Evolutionary conservation across 2,113 vertebrate species (phyloP).

Genomic region (Pheucticus melanocephalus): DNA sequence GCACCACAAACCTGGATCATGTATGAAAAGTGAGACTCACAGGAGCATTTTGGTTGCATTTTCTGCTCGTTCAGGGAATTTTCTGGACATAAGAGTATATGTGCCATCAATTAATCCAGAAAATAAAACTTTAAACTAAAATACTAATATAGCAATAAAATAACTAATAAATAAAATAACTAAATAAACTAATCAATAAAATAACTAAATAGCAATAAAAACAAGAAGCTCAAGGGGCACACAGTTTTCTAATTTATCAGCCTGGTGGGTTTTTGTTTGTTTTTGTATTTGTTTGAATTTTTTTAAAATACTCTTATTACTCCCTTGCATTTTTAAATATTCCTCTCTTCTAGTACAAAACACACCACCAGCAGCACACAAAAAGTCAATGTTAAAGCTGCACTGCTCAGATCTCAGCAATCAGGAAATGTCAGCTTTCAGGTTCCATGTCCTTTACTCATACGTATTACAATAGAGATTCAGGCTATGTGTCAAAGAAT

Average conservation of each 20-base stretch:
- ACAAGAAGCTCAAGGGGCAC: background rate
- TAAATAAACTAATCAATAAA: too few relatives aligned
- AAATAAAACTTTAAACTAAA: background rate
- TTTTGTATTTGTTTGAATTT: background rate
- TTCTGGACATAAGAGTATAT: background rate
- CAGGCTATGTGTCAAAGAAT: background rate
- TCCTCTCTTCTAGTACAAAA: background rate
- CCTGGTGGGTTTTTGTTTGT: background rate
- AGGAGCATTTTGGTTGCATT: background rate
- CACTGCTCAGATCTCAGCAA: background rate
- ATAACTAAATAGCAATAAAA: background rate
- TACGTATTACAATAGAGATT: background rate
- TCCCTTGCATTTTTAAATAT: background rate
- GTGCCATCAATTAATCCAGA: background rate
- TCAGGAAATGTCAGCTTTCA: background rate
- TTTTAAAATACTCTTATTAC: background rate
- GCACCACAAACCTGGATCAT: background rate
- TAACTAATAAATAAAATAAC: too few relatives aligned
- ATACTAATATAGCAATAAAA: background rate
- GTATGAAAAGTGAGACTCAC: background rate
- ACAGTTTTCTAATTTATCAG: background rate
- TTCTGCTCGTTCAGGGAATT: background rate
- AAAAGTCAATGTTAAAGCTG: background rate
- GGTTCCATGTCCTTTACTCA: background rate
- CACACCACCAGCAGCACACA: background rate